These are phyloP conservation scores for Sarotherodon lohbergeri DNA, from an alignment of 2,113 vertebrate species.

Conservation along the genomic window DNA sequence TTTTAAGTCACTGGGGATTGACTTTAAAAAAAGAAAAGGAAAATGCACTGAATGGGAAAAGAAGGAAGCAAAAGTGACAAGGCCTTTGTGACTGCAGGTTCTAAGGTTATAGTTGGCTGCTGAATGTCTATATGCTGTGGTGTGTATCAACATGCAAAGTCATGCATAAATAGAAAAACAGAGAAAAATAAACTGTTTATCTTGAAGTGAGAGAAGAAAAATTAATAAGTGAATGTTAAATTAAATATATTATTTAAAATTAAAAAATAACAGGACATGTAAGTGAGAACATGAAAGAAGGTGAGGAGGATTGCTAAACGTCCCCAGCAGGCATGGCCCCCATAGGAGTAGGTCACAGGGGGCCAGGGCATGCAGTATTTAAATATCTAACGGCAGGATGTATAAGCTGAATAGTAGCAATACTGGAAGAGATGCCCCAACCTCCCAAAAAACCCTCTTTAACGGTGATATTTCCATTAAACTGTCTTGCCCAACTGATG, in stretches of 20 bases:
- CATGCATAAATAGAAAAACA: not conserved
- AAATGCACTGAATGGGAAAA: not conserved
- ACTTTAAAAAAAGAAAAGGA: not conserved
- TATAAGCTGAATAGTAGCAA: not conserved
- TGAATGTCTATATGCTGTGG: not conserved
- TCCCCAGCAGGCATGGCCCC: not conserved
- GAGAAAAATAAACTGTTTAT: not conserved
- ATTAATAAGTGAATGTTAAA: not conserved
- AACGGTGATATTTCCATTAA: conserved; percentile 6
- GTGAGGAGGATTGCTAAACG: not conserved
- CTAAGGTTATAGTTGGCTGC: not conserved
- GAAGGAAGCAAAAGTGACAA: not conserved
- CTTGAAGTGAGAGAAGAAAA: not conserved
- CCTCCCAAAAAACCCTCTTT: not conserved
- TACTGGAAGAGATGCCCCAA: not conserved
- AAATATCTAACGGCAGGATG: not conserved
- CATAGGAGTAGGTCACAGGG: not conserved
- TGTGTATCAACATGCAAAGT: not conserved
- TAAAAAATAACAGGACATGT: fast-evolving
- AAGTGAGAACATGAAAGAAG: not conserved
- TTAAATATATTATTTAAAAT: not conserved
- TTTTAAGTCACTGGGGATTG: not conserved
- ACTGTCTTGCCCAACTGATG: not conserved
- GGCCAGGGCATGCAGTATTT: not conserved
- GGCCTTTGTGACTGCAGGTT: not conserved